Percentiles rank a stretch among this genome's conserved stretches.
These are phyloP conservation scores for Lordiphosa fenestrarum DNA, from an alignment of 2,888 invertebrate genomes.

Conservation along the genomic window DNA sequence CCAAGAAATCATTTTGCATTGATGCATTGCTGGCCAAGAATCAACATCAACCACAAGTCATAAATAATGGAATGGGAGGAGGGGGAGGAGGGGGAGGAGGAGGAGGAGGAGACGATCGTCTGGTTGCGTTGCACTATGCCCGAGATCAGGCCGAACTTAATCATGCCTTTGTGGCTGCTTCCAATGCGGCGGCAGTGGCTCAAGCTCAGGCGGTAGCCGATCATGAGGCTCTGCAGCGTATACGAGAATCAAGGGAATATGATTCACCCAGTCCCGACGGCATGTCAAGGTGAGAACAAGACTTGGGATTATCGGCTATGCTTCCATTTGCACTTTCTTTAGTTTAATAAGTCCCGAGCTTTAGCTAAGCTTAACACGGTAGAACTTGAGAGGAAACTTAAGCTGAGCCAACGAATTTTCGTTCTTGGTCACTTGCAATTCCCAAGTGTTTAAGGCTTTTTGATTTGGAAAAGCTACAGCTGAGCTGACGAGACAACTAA, in stretches of 20 bases:
- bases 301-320: too few relatives aligned
- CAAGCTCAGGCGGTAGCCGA: conserved; percentile 46
- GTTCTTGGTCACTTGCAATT: too few relatives aligned
- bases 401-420: too few relatives aligned
- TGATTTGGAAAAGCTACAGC: too few relatives aligned
- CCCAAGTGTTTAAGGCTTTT: too few relatives aligned
- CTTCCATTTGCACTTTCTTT: too few relatives aligned
- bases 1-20: conserved; percentile 92
- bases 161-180: conserved; percentile 65
- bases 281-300: conserved; percentile 77
- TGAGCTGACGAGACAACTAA: too few relatives aligned
- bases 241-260: conserved; percentile 78
- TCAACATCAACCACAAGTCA: conserved; percentile 66
- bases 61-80: conserved; percentile 11
- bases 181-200: conserved; percentile 63
- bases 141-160: conserved; percentile 69
- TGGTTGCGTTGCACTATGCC: conserved; percentile 68
- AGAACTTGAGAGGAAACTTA: too few relatives aligned
- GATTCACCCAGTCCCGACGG: conserved; percentile 80
- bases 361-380: too few relatives aligned
- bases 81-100: conserved; percentile 26
- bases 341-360: too few relatives aligned
- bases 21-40: conserved; percentile 90
- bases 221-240: conserved; percentile 78
- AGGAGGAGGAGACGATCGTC: conserved; percentile 59